These are phyloP conservation scores for Troides helena DNA, from an alignment of 2,888 invertebrate genomes.

Conservation along the genomic window DNA sequence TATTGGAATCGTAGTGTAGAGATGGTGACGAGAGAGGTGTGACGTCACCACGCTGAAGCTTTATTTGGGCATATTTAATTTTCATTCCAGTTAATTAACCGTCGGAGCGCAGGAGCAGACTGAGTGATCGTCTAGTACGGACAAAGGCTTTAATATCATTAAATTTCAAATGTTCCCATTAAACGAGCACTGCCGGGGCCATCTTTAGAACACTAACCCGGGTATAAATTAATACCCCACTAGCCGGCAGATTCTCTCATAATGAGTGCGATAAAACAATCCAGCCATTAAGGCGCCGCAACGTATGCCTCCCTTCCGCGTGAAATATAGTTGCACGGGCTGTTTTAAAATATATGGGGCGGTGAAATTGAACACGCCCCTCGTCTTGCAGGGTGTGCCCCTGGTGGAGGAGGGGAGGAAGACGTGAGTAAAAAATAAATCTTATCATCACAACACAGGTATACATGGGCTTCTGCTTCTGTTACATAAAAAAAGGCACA, in stretches of 20 bases:
- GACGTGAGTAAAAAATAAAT: not conserved
- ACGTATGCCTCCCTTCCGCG: conserved; percentile 56
- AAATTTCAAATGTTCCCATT: conserved; percentile 29
- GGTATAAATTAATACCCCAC: conserved; percentile 54
- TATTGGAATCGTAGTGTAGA: no score
- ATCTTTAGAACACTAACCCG: conserved; percentile 36
- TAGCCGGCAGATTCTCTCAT: conserved; percentile 52
- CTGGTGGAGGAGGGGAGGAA: not conserved
- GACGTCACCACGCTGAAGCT: no score
- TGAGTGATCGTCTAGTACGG: not conserved
- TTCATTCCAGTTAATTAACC: not conserved
- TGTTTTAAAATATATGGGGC: conserved; percentile 57
- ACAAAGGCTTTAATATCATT: conserved; percentile 1
- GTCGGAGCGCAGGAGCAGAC: not conserved
- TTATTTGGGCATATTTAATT: not conserved
- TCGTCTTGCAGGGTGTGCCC: conserved; percentile 36
- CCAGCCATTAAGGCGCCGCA: conserved; percentile 56
- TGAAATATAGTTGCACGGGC: conserved; percentile 54
- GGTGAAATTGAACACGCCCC: conserved; percentile 53
- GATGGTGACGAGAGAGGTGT: no score
- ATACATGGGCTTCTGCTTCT: no score
- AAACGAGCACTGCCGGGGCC: conserved; percentile 12
- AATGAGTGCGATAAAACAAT: conserved; percentile 76
- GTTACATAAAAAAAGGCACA: no score
- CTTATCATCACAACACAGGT: no score